Conservation (phyloP, 2,888 invertebrate species). For the Protodeltote pygarga region DNA sequence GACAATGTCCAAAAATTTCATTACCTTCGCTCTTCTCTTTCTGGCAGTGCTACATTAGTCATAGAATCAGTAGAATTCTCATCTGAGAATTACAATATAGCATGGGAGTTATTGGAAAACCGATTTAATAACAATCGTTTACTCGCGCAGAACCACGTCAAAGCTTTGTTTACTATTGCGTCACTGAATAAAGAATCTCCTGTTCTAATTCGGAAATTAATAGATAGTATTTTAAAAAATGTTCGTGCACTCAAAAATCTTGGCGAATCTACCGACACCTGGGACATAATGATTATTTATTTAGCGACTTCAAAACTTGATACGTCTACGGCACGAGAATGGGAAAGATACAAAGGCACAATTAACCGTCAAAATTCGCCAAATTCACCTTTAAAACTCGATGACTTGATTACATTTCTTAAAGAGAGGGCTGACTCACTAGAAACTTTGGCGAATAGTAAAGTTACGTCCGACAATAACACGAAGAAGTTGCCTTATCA, state of each 20-base stretch:
- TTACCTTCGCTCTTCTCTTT: neutral
- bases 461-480: neutral
- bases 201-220: slow-evolving; percentile 2
- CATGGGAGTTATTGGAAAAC: slow-evolving; percentile 5
- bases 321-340: slow-evolving; percentile 2
- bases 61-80: slow-evolving; percentile 5
- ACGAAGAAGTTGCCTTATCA: neutral
- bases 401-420: neutral
- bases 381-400: neutral
- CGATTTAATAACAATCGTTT: slow-evolving; percentile 5
- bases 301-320: neutral
- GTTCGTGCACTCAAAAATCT: neutral
- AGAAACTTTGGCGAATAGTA: slow-evolving; percentile 1
- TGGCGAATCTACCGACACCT: neutral
- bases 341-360: neutral
- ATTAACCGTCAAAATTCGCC: neutral
- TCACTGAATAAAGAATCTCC: slow-evolving; percentile 6
- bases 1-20: slow-evolving; percentile 4
- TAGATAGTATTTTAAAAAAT: slow-evolving; percentile 1
- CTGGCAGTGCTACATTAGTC: slow-evolving; percentile 2
- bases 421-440: neutral
- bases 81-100: slow-evolving; percentile 1
- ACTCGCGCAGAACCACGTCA: slow-evolving; percentile 5
- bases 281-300: slow-evolving; percentile 1
- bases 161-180: slow-evolving; percentile 2